A percentile compares a stretch with the other conserved stretches of the same genome.
phyloP scores from a whole-genome alignment of 2,797 vertebrate genomes.

The Rhadinocentrus ornatus region DNA sequence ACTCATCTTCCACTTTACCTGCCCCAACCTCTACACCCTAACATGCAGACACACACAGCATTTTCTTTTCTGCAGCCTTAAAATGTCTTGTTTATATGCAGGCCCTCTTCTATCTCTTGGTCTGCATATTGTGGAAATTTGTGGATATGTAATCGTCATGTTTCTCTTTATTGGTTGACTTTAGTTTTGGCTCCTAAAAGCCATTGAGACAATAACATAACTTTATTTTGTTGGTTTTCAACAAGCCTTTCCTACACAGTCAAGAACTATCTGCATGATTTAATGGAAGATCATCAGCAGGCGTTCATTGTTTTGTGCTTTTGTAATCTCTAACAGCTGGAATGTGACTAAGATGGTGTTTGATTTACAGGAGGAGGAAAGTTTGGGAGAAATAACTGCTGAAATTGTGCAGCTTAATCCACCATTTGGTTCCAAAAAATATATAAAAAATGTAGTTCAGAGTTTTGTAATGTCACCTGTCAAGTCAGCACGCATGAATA shows the following conservation, averaged over 20 bases:
- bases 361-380: conserved; percentile 12
- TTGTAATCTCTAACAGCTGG: conserved; percentile 30
- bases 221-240: conserved; percentile 53
- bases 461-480: not conserved
- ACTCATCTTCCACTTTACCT: conserved; percentile 47
- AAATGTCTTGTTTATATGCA: conserved; percentile 49
- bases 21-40: conserved; percentile 20
- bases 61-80: conserved; percentile 29
- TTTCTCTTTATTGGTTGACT: conserved; percentile 71
- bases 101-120: conserved; percentile 45
- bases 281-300: conserved; percentile 12
- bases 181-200: conserved; percentile 57
- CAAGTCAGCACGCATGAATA: not conserved
- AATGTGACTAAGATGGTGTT: not conserved
- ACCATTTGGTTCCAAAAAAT: not conserved
- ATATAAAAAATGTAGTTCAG: conserved; percentile 7
- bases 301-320: conserved; percentile 22
- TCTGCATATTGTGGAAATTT: conserved; percentile 56
- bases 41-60: conserved; percentile 14
- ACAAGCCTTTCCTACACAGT: conserved; percentile 32
- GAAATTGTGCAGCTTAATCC: conserved; percentile 6
- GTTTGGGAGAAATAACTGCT: not conserved
- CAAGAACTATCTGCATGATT: conserved; percentile 25
- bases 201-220: conserved; percentile 58
- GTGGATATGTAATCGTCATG: conserved; percentile 62